Conservation (phyloP, 1,140 invertebrate species). For the Listronotus oregonensis region DNA sequence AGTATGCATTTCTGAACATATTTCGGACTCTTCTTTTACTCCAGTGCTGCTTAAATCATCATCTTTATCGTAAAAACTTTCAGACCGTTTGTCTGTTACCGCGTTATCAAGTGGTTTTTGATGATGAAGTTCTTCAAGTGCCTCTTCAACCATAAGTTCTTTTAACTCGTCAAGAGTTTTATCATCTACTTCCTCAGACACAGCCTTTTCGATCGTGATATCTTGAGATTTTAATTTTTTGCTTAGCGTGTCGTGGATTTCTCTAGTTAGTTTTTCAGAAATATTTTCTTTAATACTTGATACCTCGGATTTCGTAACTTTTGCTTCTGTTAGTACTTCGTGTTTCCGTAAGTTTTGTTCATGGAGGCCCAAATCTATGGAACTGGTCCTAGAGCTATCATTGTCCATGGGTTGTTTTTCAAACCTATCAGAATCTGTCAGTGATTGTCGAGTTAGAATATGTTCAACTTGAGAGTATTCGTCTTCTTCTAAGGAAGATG, state of each 20-base stretch:
- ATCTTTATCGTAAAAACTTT: slow-evolving; percentile 50
- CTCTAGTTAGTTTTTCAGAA: slow-evolving; percentile 26
- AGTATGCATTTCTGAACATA: slow-evolving; percentile 53
- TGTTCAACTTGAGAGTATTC: slow-evolving; percentile 19
- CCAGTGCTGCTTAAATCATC: slow-evolving; percentile 50
- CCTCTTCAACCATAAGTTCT: slow-evolving; percentile 31
- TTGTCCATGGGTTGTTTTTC: neutral
- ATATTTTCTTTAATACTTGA: slow-evolving; percentile 31
- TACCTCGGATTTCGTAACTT: neutral
- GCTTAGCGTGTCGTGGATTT: slow-evolving; percentile 29
- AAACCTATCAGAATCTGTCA: slow-evolving; percentile 2
- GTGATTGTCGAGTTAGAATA: slow-evolving; percentile 18
- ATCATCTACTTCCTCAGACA: slow-evolving; percentile 34
- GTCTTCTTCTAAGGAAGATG: slow-evolving; percentile 16
- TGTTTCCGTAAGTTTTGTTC: neutral
- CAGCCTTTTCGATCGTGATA: slow-evolving; percentile 26
- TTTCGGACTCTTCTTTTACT: slow-evolving; percentile 51
- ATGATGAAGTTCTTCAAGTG: slow-evolving; percentile 22
- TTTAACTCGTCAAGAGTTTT: slow-evolving; percentile 28
- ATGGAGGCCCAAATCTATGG: neutral
- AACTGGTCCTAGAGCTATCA: neutral
- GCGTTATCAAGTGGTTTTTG: slow-evolving; percentile 10
- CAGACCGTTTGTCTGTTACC: neutral
- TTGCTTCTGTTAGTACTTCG: neutral
- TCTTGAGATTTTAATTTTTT: slow-evolving; percentile 26